A percentile compares a stretch with the other conserved stretches of the same genome.
These are phyloP conservation scores for Hyalella azteca DNA, from an alignment of 2,888 invertebrate genomes.

Conservation along the genomic window DNA sequence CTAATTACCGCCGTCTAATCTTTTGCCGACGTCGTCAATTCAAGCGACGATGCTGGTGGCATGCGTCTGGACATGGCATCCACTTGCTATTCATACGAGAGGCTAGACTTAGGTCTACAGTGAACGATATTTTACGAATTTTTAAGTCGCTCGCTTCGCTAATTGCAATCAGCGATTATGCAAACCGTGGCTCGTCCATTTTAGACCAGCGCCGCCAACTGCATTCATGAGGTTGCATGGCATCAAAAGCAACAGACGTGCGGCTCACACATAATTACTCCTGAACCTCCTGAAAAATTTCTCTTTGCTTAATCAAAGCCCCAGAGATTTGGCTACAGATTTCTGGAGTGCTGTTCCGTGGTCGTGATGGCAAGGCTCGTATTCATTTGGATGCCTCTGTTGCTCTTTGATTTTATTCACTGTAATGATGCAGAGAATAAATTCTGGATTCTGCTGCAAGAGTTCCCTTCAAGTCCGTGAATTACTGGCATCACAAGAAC, in stretches of 20 bases:
- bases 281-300: neutral
- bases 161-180: slow-evolving; percentile 35
- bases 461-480: too few species aligned
- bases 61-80: neutral
- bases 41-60: neutral
- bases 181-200: neutral
- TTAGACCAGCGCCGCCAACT: neutral
- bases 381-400: too few species aligned
- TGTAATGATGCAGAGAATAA: too few species aligned
- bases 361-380: too few species aligned
- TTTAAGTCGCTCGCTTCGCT: neutral
- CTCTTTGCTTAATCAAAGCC: slow-evolving; percentile 7
- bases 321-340: too few species aligned
- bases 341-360: too few species aligned
- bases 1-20: slow-evolving; percentile 27
- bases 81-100: slow-evolving; percentile 27
- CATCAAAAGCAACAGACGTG: neutral
- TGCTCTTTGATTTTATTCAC: too few species aligned
- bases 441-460: too few species aligned
- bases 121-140: slow-evolving; percentile 1
- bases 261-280: neutral
- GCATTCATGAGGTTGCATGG: neutral
- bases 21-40: slow-evolving; percentile 14
- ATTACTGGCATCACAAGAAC: too few species aligned
- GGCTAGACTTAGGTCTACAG: slow-evolving; percentile 8